Evolutionary conservation across 2,797 vertebrate genomes (phyloP), one percentile per base, ranked within the genome.

Genomic region (Micromesistius poutassou): DNA sequence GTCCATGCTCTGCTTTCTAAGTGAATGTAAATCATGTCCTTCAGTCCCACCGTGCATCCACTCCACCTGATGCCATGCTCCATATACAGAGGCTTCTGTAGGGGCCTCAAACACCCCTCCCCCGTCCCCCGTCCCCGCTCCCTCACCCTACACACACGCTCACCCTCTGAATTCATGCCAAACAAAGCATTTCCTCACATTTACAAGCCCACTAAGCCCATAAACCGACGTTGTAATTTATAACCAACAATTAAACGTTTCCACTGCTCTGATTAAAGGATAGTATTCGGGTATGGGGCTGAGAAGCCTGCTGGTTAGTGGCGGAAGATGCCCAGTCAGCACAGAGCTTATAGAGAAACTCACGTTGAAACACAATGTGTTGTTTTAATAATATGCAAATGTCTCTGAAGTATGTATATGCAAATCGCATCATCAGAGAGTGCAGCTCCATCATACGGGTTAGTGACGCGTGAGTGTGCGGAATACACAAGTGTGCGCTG

Each of bases 171-270:
- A 81, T 80, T 81, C 76, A 80, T 82, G 79, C 84, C 85, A 90
- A 88, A 88, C 82, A 84, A 76, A 84, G 80, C 76, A 80, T 86
- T 76, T 73, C 77, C 87, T 72, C 87, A 75, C 78, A 78, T 90
- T 91, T 88, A 90, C 79, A 87, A 77, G 79, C 77, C 68, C 71
- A 40, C 55, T 78, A 77, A 71, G 77, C 84, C 77, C 82, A 87
- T 86, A 87, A 87, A 87, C 72, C 77, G 75, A 89, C 88, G 83
- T 88, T 79, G 85, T 82, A 79, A 86, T 90, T 89, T 75, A 88
- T 83, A 73, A 80, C 31, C 74, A 74, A 77, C 62, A 80, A 83
- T 88, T 82, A 78, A 85, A 86, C 86, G 71, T 81, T 71, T 70
- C 79, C 76, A 30, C 25, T 28, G 66, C 28, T 70, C 4, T 70